Base-by-base conservation (phyloP, 2,113 vertebrate species). In the Herpetotheres cachinnans region DNA sequence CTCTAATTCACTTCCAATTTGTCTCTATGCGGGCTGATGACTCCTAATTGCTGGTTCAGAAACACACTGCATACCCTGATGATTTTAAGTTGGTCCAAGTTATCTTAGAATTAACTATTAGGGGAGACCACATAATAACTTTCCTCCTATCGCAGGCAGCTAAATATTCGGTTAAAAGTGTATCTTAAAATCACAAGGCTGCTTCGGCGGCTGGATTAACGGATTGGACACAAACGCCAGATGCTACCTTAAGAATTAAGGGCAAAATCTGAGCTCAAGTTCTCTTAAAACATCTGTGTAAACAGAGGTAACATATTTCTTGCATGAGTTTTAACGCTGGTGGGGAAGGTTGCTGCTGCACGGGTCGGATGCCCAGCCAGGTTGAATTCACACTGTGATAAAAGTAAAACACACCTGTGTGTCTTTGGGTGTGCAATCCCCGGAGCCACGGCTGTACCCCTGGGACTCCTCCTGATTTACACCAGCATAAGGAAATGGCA, bases 221-320 rank as follows among this genome's bases (percentile, higher is more conserved):
- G 80, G 90, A 95, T 92, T 84, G 80, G 55, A 34, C 20, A 19
- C 46, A 42, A 47, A 40, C 16, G 22, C 79, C 89, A 82, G 91
- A 94, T 89, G 74, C 87, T 82, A 92, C 84, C 44, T 93, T 55
- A 76, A 61, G 59, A 96, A 95, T 71, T 55, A 96, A 92, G 49
- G 66, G 70, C 56, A 81, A 76, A 95, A 93, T 55, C 77, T 1
- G 7, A 93, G 73, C 86, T 76, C 56, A 15, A 59, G 40, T 86
- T 72, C 58, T 63, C 72, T 61, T 62, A 55, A 63, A 74, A 94
- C 96, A 93, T 84, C 86, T 72, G 70, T 27, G 61, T 54, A 46
- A 96, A 94, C 6, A 67, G 38, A 74, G 9, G 44, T 73, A 87
- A 86, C 59, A 7, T 71, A 49, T 86, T 82, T 95, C 74, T 36